These are phyloP conservation scores for Epinotia brunnichana DNA, from an alignment of 2,888 invertebrate genomes.

Conservation along the genomic window DNA sequence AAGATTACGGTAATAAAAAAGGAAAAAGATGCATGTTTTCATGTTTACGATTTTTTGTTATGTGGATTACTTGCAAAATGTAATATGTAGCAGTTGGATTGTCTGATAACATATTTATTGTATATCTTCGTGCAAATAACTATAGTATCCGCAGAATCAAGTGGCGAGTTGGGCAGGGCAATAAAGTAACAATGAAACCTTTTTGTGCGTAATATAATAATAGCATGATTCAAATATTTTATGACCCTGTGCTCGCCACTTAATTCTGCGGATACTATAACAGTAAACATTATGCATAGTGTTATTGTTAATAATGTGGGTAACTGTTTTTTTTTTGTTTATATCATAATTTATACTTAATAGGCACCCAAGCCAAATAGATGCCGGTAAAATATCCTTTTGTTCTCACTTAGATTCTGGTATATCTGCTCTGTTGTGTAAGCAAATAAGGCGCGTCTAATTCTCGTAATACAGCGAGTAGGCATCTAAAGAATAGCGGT, in stretches of 20 bases:
- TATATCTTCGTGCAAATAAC: no score
- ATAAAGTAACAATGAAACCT: no score
- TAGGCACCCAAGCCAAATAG: not conserved
- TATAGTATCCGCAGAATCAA: no score
- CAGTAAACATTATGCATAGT: not conserved
- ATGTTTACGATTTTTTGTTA: conserved; percentile 33
- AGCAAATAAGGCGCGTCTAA: conserved; percentile 24
- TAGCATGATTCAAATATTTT: no score
- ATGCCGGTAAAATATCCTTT: not conserved
- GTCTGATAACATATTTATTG: no score
- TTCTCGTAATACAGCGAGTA: conserved; percentile 9
- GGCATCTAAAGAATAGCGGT: conserved; percentile 20
- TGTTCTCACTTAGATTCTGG: not conserved
- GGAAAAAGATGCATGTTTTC: conserved; percentile 46
- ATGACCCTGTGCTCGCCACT: no score
- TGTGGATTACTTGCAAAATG: conserved; percentile 21
- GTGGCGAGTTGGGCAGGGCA: no score
- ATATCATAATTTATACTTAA: no score
- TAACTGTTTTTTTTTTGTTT: not conserved
- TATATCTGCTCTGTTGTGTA: not conserved
- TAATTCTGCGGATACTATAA: no score
- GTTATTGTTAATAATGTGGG: not conserved
- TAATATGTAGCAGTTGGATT: conserved; percentile 14
- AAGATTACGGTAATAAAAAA: conserved; percentile 57
- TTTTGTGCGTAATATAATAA: no score